Evolutionary conservation across 64 coral and sea anemone genomes (phyloP).

Genomic region (Montipora cactus): DNA sequence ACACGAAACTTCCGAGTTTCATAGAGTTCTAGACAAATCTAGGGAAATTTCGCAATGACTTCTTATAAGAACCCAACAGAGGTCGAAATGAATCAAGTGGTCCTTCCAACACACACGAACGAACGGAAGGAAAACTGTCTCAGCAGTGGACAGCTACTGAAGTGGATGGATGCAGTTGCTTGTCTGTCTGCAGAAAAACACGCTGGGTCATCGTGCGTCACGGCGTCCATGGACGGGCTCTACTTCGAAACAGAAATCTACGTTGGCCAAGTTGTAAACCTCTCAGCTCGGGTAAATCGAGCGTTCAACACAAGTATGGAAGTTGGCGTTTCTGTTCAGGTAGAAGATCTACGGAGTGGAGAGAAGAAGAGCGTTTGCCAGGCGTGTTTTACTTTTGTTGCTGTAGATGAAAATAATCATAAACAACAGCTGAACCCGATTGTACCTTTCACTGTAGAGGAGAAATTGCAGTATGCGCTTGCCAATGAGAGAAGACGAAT

Average conservation of each 20-base stretch:
- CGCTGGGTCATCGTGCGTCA: constrained; percentile 72
- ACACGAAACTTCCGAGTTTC: too few species aligned
- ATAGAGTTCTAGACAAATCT: too few species aligned
- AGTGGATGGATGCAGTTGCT: constrained; percentile 79
- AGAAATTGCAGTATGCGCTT: constrained; percentile 73
- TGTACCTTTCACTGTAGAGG: constrained; percentile 70
- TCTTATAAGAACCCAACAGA: constrained; percentile 22
- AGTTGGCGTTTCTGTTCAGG: constrained; percentile 62
- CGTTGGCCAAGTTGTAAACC: constrained; percentile 77
- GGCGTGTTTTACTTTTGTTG: constrained; percentile 80
- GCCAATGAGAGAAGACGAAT: constrained; percentile 80
- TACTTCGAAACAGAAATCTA: constrained; percentile 60
- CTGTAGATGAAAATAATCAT: constrained; percentile 24
- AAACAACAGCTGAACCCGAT: constrained; percentile 66
- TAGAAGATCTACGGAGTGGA: constrained; percentile 68
- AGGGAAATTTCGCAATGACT: background rate
- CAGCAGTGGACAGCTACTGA: constrained; percentile 70
- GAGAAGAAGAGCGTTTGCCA: constrained; percentile 40
- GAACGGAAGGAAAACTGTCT: constrained; percentile 65
- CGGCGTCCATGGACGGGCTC: constrained; percentile 74
- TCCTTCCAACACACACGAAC: constrained; percentile 66
- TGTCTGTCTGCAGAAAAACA: constrained; percentile 87
- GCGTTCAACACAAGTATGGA: constrained; percentile 89
- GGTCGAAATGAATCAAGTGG: constrained; percentile 78
- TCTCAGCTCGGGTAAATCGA: constrained; percentile 73